A percentile compares a stretch with the other conserved stretches of the same genome.
phyloP scores from a whole-genome alignment of 2,888 invertebrate genomes.

The Hemaris fuciformis region DNA sequence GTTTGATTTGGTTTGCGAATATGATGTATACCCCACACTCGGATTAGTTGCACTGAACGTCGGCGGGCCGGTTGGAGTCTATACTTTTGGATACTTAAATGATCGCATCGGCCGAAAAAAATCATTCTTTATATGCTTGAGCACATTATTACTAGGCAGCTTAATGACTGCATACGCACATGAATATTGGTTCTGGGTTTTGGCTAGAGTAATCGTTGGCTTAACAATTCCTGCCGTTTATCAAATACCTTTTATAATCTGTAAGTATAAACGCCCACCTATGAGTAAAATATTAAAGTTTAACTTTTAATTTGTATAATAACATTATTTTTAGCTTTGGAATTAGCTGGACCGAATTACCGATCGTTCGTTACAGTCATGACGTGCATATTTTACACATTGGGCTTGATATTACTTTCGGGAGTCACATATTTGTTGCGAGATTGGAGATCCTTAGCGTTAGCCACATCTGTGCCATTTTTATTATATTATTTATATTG shows the following conservation, averaged over 20 bases:
- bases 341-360: conserved; percentile 94
- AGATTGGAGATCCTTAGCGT: conserved; percentile 90
- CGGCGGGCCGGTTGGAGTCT: conserved; percentile 95
- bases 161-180: conserved; percentile 89
- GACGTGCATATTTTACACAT: conserved; percentile 94
- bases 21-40: conserved; percentile 92
- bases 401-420: conserved; percentile 91
- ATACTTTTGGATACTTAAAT: conserved; percentile 91
- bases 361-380: conserved; percentile 95
- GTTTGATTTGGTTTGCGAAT: conserved; percentile 95
- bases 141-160: conserved; percentile 90
- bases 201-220: conserved; percentile 91
- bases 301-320: too few species aligned
- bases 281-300: too few species aligned
- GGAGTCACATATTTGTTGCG: conserved; percentile 91
- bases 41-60: conserved; percentile 92
- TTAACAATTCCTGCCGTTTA: conserved; percentile 95
- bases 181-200: conserved; percentile 91
- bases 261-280: conserved; percentile 86
- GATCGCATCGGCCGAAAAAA: conserved; percentile 93
- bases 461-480: conserved; percentile 93
- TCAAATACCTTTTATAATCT: conserved; percentile 96
- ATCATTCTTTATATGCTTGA: conserved; percentile 92
- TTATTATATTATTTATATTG: conserved; percentile 91
- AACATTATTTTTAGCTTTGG: conserved; percentile 86